Percentiles rank a stretch among this genome's conserved stretches.
Conservation (phyloP, 1,140 invertebrate species). For the Drosophila malerkotliana region DNA sequence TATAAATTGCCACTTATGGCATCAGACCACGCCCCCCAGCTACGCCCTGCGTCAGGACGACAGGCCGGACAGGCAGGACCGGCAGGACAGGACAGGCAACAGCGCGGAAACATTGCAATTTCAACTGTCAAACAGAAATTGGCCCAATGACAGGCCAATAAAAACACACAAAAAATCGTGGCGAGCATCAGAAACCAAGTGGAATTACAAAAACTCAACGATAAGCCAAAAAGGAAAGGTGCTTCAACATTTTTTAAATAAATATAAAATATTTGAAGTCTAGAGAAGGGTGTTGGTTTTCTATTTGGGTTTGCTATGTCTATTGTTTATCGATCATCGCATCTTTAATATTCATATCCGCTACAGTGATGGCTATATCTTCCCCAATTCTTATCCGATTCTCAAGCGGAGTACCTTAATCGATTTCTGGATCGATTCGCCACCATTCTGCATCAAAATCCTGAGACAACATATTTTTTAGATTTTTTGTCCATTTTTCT, state of each 20-base stretch:
- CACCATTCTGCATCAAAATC: no score
- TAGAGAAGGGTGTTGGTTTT: not conserved
- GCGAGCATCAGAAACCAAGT: slow-evolving; percentile 8
- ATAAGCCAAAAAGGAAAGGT: not conserved
- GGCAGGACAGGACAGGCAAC: slow-evolving; percentile 5
- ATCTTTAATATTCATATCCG: no score
- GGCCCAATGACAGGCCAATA: slow-evolving; percentile 42
- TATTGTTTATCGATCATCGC: no score
- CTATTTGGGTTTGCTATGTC: no score
- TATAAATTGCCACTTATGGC: slow-evolving; percentile 70
- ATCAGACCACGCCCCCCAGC: slow-evolving; percentile 4
- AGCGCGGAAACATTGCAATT: slow-evolving; percentile 50
- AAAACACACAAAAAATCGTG: slow-evolving; percentile 39
- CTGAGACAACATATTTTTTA: no score
- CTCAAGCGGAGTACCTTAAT: no score
- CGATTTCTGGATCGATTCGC: no score
- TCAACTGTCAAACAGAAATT: slow-evolving; percentile 64
- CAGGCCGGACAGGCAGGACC: not conserved
- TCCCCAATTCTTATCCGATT: no score
- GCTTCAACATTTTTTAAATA: not conserved
- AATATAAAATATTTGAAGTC: not conserved
- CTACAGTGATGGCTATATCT: no score
- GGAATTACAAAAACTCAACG: not conserved
- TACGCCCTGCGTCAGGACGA: slow-evolving; percentile 1
- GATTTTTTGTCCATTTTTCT: no score